phyloP scores from a whole-genome alignment of 2,113 vertebrate genomes.

The Poeciliopsis occidentalis region DNA sequence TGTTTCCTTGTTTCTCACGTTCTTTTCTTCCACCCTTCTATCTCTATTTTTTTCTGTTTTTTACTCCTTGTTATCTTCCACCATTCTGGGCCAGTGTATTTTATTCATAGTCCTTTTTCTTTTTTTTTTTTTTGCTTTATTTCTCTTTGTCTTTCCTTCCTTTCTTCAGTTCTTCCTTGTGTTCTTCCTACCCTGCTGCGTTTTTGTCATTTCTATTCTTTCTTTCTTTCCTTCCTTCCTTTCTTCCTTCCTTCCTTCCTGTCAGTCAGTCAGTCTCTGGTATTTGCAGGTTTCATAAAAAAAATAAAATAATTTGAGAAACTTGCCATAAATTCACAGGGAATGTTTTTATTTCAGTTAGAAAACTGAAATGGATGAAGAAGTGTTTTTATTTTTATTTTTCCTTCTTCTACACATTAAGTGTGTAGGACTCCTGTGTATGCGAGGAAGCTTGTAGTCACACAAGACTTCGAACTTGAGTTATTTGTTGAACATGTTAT shows the following conservation, averaged over 20 bases:
- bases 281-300: neutral
- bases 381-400: neutral
- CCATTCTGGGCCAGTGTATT: too few species aligned
- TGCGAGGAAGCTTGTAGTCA: neutral
- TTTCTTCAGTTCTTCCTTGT: neutral
- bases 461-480: constrained; percentile 17
- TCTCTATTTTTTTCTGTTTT: too few species aligned
- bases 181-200: neutral
- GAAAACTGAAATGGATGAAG: neutral
- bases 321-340: neutral
- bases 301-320: neutral
- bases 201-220: too few species aligned
- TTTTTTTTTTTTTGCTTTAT: neutral
- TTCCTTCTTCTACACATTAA: neutral
- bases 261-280: too few species aligned
- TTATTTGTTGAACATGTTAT: constrained; percentile 28
- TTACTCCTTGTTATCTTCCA: too few species aligned
- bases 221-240: too few species aligned
- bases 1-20: too few species aligned
- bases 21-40: too few species aligned
- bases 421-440: constrained; percentile 6
- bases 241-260: too few species aligned
- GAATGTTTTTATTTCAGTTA: neutral
- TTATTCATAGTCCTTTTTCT: too few species aligned
- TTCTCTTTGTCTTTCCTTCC: neutral